Conservation (phyloP, 2,888 invertebrate species). For the Antheraea yamamai region DNA sequence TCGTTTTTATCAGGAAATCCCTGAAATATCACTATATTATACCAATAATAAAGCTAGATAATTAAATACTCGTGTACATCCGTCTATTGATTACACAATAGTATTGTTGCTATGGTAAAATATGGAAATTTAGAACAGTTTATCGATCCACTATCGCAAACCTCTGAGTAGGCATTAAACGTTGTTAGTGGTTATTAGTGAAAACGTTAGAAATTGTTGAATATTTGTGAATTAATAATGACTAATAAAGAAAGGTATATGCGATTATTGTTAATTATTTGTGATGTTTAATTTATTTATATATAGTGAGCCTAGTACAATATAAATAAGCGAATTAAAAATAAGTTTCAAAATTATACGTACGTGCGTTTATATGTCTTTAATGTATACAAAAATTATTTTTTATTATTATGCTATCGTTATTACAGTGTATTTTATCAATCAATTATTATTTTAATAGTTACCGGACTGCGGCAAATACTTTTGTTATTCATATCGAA, state of each 20-base stretch:
- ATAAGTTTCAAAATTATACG: neutral
- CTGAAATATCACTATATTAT: neutral
- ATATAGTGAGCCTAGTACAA: neutral
- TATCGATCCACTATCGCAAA: slow-evolving; percentile 10
- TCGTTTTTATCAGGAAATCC: neutral
- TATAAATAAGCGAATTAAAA: neutral
- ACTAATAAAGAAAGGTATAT: slow-evolving; percentile 20
- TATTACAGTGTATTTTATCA: neutral
- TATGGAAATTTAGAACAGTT: slow-evolving; percentile 19
- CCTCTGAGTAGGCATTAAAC: slow-evolving; percentile 10
- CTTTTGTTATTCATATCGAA: neutral
- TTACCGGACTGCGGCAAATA: neutral
- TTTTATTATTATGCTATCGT: neutral
- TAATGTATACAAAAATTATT: neutral
- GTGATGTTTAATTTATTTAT: neutral
- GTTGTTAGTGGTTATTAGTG: neutral
- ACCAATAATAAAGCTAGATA: neutral
- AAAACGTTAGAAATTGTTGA: neutral
- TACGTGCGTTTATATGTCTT: neutral
- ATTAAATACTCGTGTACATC: neutral
- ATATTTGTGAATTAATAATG: slow-evolving; percentile 20
- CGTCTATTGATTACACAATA: slow-evolving; percentile 21
- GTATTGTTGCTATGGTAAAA: slow-evolving; percentile 20
- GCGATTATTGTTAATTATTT: neutral
- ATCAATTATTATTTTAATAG: neutral